Evolutionary conservation across 2,888 invertebrate species (phyloP).

Genomic region (Meta bourneti): DNA sequence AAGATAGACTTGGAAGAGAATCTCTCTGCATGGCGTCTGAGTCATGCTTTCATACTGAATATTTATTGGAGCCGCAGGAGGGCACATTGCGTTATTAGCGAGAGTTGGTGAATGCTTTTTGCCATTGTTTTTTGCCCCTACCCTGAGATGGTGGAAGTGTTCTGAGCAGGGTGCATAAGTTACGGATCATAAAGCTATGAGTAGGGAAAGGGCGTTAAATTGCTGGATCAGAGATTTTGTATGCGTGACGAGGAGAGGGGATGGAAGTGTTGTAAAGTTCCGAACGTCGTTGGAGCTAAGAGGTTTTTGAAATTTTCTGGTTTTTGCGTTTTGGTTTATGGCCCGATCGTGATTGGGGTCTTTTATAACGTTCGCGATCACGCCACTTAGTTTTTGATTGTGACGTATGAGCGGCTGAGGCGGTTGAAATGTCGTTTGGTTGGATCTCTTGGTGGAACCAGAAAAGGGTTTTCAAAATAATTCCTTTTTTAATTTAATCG

Average conservation of each 20-base stretch:
- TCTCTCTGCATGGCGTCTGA: constrained; percentile 28
- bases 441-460: no score
- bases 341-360: background rate
- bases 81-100: constrained; percentile 1
- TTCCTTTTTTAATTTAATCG: no score
- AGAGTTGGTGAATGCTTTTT: background rate
- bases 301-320: constrained; percentile 18
- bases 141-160: background rate
- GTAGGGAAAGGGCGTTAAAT: constrained; percentile 59
- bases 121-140: background rate
- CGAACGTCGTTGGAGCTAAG: background rate
- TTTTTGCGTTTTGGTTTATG: constrained; percentile 31
- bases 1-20: constrained; percentile 45
- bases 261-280: background rate
- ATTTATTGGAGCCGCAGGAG: constrained; percentile 70
- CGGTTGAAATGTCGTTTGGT: background rate
- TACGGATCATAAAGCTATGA: constrained; percentile 69
- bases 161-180: constrained; percentile 26
- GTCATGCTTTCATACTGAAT: constrained; percentile 64
- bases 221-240: constrained; percentile 22
- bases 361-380: background rate
- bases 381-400: background rate
- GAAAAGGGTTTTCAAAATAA: no score
- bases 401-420: background rate
- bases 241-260: background rate